These are phyloP conservation scores for Corydoras sp. DNA, from an alignment of 2,113 vertebrate species.

Conservation along the genomic window DNA sequence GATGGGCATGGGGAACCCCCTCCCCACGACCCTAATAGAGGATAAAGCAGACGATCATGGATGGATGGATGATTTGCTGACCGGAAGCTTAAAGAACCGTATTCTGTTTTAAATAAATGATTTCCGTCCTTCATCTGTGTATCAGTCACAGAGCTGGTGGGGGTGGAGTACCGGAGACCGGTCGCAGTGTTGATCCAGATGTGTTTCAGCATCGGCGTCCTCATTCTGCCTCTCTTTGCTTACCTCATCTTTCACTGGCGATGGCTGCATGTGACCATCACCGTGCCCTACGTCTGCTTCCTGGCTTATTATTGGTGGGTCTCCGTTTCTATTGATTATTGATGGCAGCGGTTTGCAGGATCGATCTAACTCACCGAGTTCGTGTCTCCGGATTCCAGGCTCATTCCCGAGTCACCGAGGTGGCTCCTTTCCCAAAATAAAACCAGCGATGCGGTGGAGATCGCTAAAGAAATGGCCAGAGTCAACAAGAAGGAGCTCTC, in stretches of 20 bases:
- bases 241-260: constrained; percentile 85
- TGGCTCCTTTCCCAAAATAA: constrained; percentile 89
- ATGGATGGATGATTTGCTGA: too few relatives aligned
- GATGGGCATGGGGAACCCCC: too few relatives aligned
- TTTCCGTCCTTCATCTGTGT: not conserved
- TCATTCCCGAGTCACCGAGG: constrained; percentile 90
- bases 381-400: constrained; percentile 59
- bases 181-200: constrained; percentile 88
- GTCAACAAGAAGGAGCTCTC: constrained; percentile 75
- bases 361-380: not conserved
- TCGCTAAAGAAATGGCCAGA: constrained; percentile 78
- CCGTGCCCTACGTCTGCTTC: constrained; percentile 83
- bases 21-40: too few relatives aligned
- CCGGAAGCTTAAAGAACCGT: too few relatives aligned
- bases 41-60: too few relatives aligned
- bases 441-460: constrained; percentile 70
- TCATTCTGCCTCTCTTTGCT: constrained; percentile 86
- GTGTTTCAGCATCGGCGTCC: constrained; percentile 86
- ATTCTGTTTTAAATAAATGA: too few relatives aligned
- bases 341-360: not conserved
- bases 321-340: not conserved
- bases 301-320: constrained; percentile 89
- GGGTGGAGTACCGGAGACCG: constrained; percentile 79
- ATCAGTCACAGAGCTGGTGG: constrained; percentile 90
- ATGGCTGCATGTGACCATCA: constrained; percentile 84